phyloP scores from a whole-genome alignment of 2,113 vertebrate species.

The Leptobrachium ailaonicum region DNA sequence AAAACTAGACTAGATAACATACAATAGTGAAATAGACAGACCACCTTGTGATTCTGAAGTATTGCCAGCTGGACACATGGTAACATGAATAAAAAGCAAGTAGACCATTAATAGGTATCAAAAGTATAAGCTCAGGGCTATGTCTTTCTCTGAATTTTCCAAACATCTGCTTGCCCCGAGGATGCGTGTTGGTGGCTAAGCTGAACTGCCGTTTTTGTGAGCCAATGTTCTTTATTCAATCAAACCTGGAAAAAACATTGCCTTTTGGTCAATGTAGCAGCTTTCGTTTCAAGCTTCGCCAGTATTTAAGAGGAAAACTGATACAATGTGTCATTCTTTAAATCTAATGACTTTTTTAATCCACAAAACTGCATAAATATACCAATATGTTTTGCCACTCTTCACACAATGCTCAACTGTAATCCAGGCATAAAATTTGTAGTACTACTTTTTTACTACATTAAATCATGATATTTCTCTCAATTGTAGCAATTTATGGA shows the following conservation, averaged over 20 bases:
- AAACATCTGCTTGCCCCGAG: not conserved
- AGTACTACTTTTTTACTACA: too few relatives aligned
- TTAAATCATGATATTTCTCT: too few relatives aligned
- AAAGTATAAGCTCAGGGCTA: not conserved
- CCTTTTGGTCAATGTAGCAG: too few relatives aligned
- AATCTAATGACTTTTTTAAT: too few relatives aligned
- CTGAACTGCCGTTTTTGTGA: not conserved
- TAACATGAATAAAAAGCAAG: not conserved
- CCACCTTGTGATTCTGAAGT: not conserved
- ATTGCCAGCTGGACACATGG: not conserved
- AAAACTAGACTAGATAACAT: not conserved
- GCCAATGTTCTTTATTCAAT: constrained; percentile 44
- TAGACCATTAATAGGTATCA: not conserved
- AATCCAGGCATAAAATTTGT: too few relatives aligned
- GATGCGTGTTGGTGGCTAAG: not conserved
- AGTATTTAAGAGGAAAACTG: too few relatives aligned
- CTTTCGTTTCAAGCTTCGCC: too few relatives aligned
- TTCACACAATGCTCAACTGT: too few relatives aligned
- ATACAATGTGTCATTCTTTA: too few relatives aligned
- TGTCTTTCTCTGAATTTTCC: not conserved
- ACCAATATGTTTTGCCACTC: too few relatives aligned
- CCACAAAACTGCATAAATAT: too few relatives aligned
- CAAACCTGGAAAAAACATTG: constrained; percentile 10
- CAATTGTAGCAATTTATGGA: too few relatives aligned
- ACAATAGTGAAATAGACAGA: not conserved